Conservation (phyloP, 2,888 invertebrate species). For the Tortrix viridana region DNA sequence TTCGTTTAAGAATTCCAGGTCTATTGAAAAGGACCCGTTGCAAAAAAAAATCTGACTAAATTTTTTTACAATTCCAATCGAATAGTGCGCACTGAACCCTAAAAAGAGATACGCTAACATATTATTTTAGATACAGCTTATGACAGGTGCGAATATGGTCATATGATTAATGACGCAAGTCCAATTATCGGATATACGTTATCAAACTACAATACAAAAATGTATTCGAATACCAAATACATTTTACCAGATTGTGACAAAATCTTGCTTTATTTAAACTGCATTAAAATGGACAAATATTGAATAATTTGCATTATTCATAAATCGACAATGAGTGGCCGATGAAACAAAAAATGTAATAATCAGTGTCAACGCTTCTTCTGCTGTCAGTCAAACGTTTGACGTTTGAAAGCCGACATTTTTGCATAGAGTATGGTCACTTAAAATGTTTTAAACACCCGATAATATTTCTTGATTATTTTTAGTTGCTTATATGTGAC, state of each 20-base stretch:
- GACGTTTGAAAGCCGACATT: conserved; percentile 33
- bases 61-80: background rate
- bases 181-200: conserved; percentile 31
- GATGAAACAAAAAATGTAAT: conserved; percentile 9
- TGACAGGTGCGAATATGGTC: conserved; percentile 48
- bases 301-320: background rate
- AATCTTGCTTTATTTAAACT: no score
- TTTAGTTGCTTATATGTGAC: no score
- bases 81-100: background rate
- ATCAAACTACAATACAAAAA: background rate
- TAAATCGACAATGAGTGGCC: conserved; percentile 24
- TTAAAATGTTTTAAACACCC: no score
- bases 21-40: no score
- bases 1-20: no score
- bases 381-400: conserved; percentile 46
- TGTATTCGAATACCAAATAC: no score
- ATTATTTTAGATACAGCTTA: conserved; percentile 43
- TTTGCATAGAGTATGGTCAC: conserved; percentile 8
- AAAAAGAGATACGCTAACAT: conserved; percentile 37
- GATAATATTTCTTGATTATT: no score
- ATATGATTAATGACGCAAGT: conserved; percentile 46
- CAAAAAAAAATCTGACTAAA: no score
- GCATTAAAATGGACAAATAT: no score
- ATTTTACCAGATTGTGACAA: no score
- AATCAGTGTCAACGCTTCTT: conserved; percentile 33